Base-by-base conservation (phyloP, 2,797 vertebrate genomes). In the Etheostoma nigrum region DNA sequence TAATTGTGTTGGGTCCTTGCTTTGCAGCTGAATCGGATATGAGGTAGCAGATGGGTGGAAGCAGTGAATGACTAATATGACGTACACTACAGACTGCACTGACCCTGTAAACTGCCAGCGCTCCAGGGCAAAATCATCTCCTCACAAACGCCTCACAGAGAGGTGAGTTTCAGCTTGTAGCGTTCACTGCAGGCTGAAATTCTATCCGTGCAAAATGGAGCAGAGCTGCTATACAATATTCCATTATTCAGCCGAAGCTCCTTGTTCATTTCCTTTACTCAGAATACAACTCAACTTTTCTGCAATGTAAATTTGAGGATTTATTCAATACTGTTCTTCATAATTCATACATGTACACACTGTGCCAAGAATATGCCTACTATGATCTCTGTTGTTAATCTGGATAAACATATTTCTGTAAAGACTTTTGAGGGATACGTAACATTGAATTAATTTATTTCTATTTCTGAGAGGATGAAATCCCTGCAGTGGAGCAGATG, bases 11-110 rank as follows among this genome's bases (percentile, higher is more conserved):
- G 44, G 67, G 74, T 62, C 14, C 21, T 68, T 65, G 33, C 67
- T 84, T 70, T 82, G 23, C 52, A 78, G 75, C 67, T 49, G 76
- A 81, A 88, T 79, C 69, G 44, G 68, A 72, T 27, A 73, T 63
- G 78, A 83, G 67, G 51, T 59, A 65, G 42, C 44, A 78, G 69
- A 87, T 59, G 66, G 64, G 57, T 62, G 36, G 19, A 62, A 75
- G 73, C 51, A 18, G 23, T 42, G 62, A 72, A 81, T 49, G 54
- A 54, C 60, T 83, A 69, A 71, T 76, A 67, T 45, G 15, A 73
- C 42, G 27, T 21, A 42, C n/a, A 53, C 52, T 66, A 13, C 44
- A 66, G 23, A 55, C 21, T 69, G 30, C 58, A 61, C 48, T 74
- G 76, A 79, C 67, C 84, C 45, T 47, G 1, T 78, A 36, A 74